Evolutionary conservation across 2,888 invertebrate genomes (phyloP).

Genomic region (Xanthia icteritia): DNA sequence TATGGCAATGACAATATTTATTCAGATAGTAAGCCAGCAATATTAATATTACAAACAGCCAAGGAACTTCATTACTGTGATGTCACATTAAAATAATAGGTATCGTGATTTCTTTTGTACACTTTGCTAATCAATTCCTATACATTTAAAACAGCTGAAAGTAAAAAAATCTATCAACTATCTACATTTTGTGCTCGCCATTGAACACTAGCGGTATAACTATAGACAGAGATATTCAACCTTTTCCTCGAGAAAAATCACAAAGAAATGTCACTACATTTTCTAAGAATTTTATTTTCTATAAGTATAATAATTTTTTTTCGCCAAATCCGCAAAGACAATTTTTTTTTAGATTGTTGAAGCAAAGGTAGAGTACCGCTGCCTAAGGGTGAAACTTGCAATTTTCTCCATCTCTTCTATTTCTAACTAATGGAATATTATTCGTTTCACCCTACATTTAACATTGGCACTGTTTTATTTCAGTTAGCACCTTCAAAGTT

Average conservation of each 20-base stretch:
- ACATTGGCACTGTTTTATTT: constrained; percentile 79
- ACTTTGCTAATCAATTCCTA: constrained; percentile 44
- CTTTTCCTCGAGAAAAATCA: constrained; percentile 24
- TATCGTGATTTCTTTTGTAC: constrained; percentile 48
- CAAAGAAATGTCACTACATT: background rate
- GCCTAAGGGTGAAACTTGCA: constrained; percentile 29
- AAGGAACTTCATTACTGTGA: constrained; percentile 55
- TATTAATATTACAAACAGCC: constrained; percentile 36
- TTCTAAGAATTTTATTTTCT: background rate
- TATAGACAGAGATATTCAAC: constrained; percentile 44
- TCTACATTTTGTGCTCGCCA: constrained; percentile 71
- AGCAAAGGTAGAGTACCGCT: constrained; percentile 44
- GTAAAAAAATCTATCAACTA: constrained; percentile 61
- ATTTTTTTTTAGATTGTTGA: background rate
- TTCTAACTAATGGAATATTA: constrained; percentile 12
- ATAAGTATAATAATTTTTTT: no score
- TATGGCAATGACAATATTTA: constrained; percentile 3
- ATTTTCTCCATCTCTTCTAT: constrained; percentile 35
- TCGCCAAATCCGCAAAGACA: background rate
- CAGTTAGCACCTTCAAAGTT: constrained; percentile 75
- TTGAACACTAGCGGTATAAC: constrained; percentile 68
- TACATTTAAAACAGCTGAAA: constrained; percentile 49
- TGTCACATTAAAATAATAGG: constrained; percentile 39
- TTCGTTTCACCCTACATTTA: constrained; percentile 51
- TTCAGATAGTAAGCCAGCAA: background rate